These are phyloP conservation scores for Dinomys branickii DNA, from an alignment of 2,113 vertebrate genomes.

Conservation along the genomic window DNA sequence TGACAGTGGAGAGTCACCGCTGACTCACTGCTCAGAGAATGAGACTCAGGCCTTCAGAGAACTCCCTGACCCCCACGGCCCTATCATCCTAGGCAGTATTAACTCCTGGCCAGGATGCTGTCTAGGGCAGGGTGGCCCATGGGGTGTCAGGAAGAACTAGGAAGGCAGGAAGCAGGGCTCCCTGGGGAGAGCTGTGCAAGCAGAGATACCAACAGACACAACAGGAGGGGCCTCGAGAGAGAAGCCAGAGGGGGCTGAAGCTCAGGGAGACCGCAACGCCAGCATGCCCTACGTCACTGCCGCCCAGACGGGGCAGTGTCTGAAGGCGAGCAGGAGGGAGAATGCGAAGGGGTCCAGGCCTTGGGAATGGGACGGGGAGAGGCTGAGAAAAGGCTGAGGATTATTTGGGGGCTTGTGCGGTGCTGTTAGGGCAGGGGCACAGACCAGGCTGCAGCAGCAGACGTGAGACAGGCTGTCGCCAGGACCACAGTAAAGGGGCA, in stretches of 20 bases:
- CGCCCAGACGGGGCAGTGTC: background rate
- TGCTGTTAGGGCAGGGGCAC: too few species aligned
- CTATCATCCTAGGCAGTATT: background rate
- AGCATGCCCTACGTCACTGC: background rate
- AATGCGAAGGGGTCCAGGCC: fast-evolving
- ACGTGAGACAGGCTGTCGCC: fast-evolving
- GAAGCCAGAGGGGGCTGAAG: background rate
- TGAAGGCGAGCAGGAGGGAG: background rate
- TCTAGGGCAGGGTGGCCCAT: background rate
- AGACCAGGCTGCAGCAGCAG: too few species aligned
- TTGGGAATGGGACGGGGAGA: background rate
- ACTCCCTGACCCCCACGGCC: background rate
- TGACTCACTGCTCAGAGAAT: background rate
- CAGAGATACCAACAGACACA: background rate
- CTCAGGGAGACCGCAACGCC: background rate
- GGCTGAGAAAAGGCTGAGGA: background rate
- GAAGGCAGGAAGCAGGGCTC: background rate
- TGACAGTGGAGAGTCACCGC: background rate
- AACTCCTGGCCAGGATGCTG: background rate
- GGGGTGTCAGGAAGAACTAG: background rate
- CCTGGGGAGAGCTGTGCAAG: background rate
- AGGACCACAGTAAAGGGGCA: background rate
- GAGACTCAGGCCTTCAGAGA: too few species aligned
- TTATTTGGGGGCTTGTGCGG: background rate
- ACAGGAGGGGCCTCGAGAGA: background rate